Evolutionary conservation across 92 coral and sea anemone species (phyloP), one percentile per base, ranked within the genome.

Genomic region (Umimayanthus kanabou): DNA sequence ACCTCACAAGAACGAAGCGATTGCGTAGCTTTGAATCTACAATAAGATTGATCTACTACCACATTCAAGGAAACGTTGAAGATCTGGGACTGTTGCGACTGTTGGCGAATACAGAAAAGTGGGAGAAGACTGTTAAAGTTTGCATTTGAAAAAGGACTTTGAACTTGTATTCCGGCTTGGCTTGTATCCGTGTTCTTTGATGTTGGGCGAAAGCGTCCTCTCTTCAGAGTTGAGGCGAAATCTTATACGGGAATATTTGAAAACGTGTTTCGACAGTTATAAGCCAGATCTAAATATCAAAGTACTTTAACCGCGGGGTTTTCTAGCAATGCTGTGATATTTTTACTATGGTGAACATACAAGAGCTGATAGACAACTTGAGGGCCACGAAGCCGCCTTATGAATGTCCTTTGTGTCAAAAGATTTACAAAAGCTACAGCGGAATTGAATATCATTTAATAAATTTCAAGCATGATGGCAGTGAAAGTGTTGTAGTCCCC

Each of bases 371-470:
- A 91, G 98, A 95, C 89, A 93, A 93, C 78, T 91, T 97, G 79
- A 93, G 98, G 75, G 99, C 97, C 37, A 97, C 98, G 33, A 92
- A 93, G 77, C 98, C 99, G 90, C 99, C 99, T 57, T 97, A 93
- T 85, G 98, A 94, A 85, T 97, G 99, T 87, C 99, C 99, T 95
- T 91, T 97, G 93, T 97, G 99, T 84, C 97, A 97, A 77, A 97
- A 97, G 92, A 94, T 95, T 43, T 97, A 97, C 94, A 97, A 97
- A 93, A 97, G 99, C 93, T 97, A 95, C 90, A 95, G 98, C 84
- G 99, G 99, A 93, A 97, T 97, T 81, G 99, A 97, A 91, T 97
- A 97, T 95, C 99, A 97, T 95, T 92, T 97, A 88, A 94, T 91
- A 40, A 94, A 90, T 80, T 97, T 94, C 87, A 96, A 96, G 81